Evolutionary conservation across 92 coral and sea anemone species (phyloP).

Genomic region (Zoanthus sansibaricus): DNA sequence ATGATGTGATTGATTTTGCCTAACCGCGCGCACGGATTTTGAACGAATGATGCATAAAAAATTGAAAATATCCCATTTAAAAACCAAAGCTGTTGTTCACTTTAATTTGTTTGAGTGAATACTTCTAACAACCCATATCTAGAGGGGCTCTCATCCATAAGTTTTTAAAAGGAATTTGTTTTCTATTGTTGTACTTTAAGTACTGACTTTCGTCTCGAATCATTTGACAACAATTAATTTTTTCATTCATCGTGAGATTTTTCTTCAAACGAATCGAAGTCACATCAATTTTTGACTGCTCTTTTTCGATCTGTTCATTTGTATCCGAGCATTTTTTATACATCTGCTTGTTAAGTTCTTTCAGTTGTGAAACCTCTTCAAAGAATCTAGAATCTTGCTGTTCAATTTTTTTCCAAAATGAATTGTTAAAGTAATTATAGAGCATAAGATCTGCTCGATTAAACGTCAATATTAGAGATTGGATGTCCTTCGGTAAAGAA

Average conservation of each 20-base stretch:
- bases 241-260: constrained; percentile 4
- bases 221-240: constrained; percentile 19
- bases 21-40: no score
- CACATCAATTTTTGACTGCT: constrained; percentile 18
- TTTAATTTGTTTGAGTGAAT: no score
- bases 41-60: no score
- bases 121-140: neutral
- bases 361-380: constrained; percentile 39
- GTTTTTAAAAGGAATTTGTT: constrained; percentile 10
- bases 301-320: neutral
- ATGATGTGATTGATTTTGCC: no score
- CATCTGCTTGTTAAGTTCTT: constrained; percentile 22
- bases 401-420: constrained; percentile 26
- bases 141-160: constrained; percentile 19
- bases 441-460: constrained; percentile 34
- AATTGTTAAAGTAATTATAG: constrained; percentile 31
- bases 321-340: neutral
- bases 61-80: no score
- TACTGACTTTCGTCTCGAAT: constrained; percentile 14
- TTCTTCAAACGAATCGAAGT: constrained; percentile 21
- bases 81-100: no score
- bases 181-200: constrained; percentile 1
- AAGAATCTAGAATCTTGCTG: constrained; percentile 7
- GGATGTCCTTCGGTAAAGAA: neutral
- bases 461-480: neutral